phyloP scores from a whole-genome alignment of 1,140 invertebrate genomes.

The Cydia strobilella region DNA sequence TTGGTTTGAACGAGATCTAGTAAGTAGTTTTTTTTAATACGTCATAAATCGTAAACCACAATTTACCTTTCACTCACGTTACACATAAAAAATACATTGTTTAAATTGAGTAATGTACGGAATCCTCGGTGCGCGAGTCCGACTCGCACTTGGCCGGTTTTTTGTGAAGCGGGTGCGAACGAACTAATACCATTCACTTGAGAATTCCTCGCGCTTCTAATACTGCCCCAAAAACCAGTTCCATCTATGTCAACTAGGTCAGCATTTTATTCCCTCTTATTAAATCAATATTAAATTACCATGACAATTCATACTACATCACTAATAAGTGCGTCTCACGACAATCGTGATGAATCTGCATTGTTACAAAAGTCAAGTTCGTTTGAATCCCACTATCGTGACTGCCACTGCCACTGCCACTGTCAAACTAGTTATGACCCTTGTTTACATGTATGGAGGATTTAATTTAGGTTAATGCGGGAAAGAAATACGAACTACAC shows the following conservation, averaged over 20 bases:
- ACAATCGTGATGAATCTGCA: neutral
- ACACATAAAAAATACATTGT: too few species aligned
- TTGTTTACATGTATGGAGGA: neutral
- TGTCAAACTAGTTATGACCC: neutral
- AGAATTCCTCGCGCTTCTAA: too few species aligned
- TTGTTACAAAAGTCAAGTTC: slow-evolving; percentile 19
- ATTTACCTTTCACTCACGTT: too few species aligned
- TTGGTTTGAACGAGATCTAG: too few species aligned
- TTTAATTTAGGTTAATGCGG: neutral
- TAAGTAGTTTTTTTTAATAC: too few species aligned
- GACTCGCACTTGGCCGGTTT: too few species aligned
- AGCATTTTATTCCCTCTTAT: neutral
- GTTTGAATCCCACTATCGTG: neutral
- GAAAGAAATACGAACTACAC: neutral
- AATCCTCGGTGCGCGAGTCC: too few species aligned
- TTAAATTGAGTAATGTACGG: too few species aligned
- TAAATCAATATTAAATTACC: neutral
- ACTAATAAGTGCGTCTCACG: slow-evolving; percentile 10
- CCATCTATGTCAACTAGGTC: neutral
- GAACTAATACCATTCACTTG: too few species aligned
- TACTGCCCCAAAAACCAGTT: too few species aligned
- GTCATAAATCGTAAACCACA: too few species aligned
- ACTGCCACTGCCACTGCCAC: neutral
- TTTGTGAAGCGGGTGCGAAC: too few species aligned
- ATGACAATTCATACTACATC: neutral